Conservation (phyloP, 35 echinoderm and acorn worm species). For the Amphiura filiformis region DNA sequence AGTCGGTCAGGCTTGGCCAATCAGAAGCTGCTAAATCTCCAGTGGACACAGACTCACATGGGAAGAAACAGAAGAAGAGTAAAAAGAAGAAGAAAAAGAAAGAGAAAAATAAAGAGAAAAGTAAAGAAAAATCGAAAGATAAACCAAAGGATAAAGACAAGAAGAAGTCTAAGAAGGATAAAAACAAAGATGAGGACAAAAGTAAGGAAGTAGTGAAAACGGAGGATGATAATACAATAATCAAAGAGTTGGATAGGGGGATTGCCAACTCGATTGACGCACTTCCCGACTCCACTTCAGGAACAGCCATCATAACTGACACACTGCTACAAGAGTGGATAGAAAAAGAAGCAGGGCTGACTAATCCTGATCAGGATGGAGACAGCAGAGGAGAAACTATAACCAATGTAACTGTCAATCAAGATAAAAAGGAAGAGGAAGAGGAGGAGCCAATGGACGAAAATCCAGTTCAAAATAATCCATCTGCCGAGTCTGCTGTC, state of each 20-base stretch:
- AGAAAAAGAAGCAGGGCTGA: background rate
- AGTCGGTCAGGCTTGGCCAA: background rate
- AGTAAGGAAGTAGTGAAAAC: slow-evolving; percentile 5
- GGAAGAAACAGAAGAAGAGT: slow-evolving; percentile 30
- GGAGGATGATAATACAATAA: background rate
- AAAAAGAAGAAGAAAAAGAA: slow-evolving; percentile 69
- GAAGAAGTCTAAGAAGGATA: slow-evolving; percentile 30
- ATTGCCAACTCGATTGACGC: slow-evolving; percentile 20
- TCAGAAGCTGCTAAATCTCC: background rate
- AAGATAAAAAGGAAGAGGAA: background rate
- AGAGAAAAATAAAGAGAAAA: slow-evolving; percentile 33
- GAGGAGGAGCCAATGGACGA: background rate
- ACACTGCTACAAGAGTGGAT: slow-evolving; percentile 25
- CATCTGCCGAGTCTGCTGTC: slow-evolving; percentile 13
- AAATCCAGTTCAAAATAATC: background rate
- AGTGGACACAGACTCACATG: background rate
- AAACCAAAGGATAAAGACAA: slow-evolving; percentile 38
- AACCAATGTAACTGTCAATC: background rate
- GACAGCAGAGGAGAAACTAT: slow-evolving; percentile 9
- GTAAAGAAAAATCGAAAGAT: slow-evolving; percentile 29
- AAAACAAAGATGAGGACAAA: slow-evolving; percentile 53
- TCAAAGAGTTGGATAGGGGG: background rate
- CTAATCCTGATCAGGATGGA: background rate
- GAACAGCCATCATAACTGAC: slow-evolving; percentile 25
- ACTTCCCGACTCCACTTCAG: slow-evolving; percentile 9